A percentile compares a stretch with the other conserved stretches of the same genome.
These are phyloP conservation scores for Leptinotarsa undecemlineata DNA, from an alignment of 1,140 invertebrate genomes.

Conservation along the genomic window DNA sequence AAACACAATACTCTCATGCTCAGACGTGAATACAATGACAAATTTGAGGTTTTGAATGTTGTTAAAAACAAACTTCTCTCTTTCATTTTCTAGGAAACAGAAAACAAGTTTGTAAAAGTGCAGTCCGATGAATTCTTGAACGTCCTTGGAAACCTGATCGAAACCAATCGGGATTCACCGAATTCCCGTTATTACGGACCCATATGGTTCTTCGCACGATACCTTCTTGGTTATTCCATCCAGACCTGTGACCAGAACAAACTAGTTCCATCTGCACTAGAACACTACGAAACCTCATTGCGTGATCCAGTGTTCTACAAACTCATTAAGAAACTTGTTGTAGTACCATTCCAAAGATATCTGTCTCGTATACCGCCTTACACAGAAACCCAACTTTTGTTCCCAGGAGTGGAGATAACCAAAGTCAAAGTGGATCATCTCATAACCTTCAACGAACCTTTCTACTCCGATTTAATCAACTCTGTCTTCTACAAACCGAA, in stretches of 20 bases:
- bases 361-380: constrained; percentile 57
- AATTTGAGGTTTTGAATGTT: too few relatives aligned
- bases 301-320: constrained; percentile 71
- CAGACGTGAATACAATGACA: too few relatives aligned
- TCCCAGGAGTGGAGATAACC: constrained; percentile 65
- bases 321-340: constrained; percentile 61
- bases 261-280: constrained; percentile 50
- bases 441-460: constrained; percentile 68
- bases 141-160: constrained; percentile 60
- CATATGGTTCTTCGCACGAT: not conserved
- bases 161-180: constrained; percentile 58
- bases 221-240: constrained; percentile 27
- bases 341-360: constrained; percentile 54
- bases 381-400: constrained; percentile 62
- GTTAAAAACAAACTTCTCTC: not conserved
- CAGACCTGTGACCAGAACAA: constrained; percentile 35
- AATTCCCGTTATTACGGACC: constrained; percentile 59
- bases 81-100: constrained; percentile 37
- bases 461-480: constrained; percentile 68
- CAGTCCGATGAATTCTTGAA: constrained; percentile 57
- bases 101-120: constrained; percentile 50
- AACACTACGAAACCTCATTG: constrained; percentile 62
- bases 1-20: too few relatives aligned
- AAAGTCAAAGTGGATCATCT: constrained; percentile 65
- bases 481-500: constrained; percentile 56